Evolutionary conservation across 2,797 vertebrate species (phyloP), one percentile per base, ranked within the genome.

Genomic region (Adrianichthys oophorus): DNA sequence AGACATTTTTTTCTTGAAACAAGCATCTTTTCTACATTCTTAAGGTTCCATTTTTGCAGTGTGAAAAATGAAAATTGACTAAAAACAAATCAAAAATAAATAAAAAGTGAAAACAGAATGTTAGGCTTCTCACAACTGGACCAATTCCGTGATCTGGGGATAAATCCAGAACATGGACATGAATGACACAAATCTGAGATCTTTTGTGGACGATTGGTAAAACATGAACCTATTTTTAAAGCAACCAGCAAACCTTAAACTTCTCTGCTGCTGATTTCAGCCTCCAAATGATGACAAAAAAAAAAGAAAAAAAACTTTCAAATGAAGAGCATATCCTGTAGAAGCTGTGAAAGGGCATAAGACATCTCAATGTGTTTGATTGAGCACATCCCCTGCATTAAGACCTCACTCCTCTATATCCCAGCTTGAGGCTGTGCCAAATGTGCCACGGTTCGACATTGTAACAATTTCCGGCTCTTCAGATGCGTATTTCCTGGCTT

Each of bases 381-480:
- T 56, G 78, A 74, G 71, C 80, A 84, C 86, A 87, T 82, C 82
- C 83, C 83, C 72, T 78, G 81, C 83, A 77, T 82, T 86, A 85
- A 82, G 72, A 79, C 76, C 80, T 69, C 68, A 67, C 71, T 68
- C 62, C 82, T 87, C 87, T 68, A 83, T 84, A 89, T 83, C 48
- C 62, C 84, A 89, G 86, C 80, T 89, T 89, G 91, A 91, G 86
- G 87, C 83, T 61, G 84, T 85, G 87, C 90, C 87, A 89, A 90
- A 90, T 89, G 85, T 82, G 80, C 82, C 75, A 59, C 70, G 82
- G 83, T 83, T 89, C 87, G 80, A 84, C 87, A 92, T 91, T 88
- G 85, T 91, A 89, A 86, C 87, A 89, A 92, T 92, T 92, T 92
- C 92, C 91, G 90, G 89, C 89, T 89, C 90, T 92, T 85, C 84